Evolutionary conservation across 2,113 vertebrate species (phyloP).

Genomic region (Pseudonaja textilis): DNA sequence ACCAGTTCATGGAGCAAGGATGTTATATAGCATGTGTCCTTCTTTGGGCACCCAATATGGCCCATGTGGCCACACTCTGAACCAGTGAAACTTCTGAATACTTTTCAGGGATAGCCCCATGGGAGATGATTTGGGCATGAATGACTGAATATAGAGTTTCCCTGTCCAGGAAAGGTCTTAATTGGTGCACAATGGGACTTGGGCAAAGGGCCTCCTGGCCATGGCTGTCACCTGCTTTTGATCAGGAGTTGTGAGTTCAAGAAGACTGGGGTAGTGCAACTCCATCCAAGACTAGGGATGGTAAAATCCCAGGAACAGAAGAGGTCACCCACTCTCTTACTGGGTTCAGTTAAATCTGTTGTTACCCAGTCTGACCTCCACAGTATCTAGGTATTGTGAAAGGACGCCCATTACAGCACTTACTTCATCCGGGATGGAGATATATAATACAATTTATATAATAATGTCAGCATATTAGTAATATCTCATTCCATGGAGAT

Average conservation of each 20-base stretch:
- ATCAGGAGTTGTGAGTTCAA: neutral
- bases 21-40: neutral
- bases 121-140: neutral
- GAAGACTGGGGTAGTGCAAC: neutral
- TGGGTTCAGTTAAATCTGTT: neutral
- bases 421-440: neutral
- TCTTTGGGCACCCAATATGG: neutral
- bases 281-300: neutral
- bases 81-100: neutral
- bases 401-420: neutral
- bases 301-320: neutral
- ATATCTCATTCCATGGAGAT: neutral
- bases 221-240: neutral
- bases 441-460: neutral
- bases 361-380: neutral
- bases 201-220: neutral
- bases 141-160: neutral
- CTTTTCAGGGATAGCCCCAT: neutral
- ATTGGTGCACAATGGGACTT: neutral
- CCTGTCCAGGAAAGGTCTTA: neutral
- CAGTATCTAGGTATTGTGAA: neutral
- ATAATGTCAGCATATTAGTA: neutral
- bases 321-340: neutral
- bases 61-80: neutral
- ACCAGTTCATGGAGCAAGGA: neutral